These are phyloP conservation scores for Drosophila ercepeae DNA, from an alignment of 1,140 invertebrate species.

Conservation along the genomic window DNA sequence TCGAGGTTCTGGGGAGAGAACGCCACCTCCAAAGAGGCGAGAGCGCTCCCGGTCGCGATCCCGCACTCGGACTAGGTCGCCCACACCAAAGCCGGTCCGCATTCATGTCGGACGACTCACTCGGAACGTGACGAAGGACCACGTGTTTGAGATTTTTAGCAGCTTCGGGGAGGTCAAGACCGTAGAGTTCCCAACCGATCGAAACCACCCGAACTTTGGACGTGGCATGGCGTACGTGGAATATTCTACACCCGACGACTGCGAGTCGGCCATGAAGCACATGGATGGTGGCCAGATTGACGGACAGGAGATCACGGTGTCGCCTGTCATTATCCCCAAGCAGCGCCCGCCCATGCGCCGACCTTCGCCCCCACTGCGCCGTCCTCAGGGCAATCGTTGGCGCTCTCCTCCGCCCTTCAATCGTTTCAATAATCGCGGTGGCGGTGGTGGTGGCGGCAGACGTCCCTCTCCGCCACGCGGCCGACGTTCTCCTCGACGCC, in stretches of 20 bases:
- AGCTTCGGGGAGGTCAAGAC: constrained; percentile 95
- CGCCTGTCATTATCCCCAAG: constrained; percentile 93
- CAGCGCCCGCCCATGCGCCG: constrained; percentile 87
- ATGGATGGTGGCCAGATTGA: constrained; percentile 98
- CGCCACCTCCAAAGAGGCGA: constrained; percentile 62
- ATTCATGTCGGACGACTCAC: constrained; percentile 97
- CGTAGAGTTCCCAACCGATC: constrained; percentile 95
- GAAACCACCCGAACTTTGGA: constrained; percentile 92
- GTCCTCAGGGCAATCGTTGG: constrained; percentile 86
- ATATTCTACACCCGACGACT: constrained; percentile 96
- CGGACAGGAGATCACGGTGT: constrained; percentile 97
- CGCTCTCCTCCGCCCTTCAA: constrained; percentile 86
- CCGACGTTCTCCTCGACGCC: constrained; percentile 73
- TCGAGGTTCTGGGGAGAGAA: constrained; percentile 73
- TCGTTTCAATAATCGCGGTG: constrained; percentile 73
- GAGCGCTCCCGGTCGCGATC: constrained; percentile 86
- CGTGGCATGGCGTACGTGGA: constrained; percentile 98
- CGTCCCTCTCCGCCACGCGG: constrained; percentile 67
- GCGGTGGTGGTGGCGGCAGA: constrained; percentile 55
- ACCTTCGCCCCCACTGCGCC: constrained; percentile 86
- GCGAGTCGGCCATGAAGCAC: constrained; percentile 99
- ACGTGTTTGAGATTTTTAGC: constrained; percentile 97
- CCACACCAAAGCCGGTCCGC: constrained; percentile 93
- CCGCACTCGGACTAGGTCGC: constrained; percentile 90
- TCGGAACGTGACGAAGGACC: constrained; percentile 96